phyloP scores from a whole-genome alignment of 2,113 vertebrate genomes.

The Parus major region DNA sequence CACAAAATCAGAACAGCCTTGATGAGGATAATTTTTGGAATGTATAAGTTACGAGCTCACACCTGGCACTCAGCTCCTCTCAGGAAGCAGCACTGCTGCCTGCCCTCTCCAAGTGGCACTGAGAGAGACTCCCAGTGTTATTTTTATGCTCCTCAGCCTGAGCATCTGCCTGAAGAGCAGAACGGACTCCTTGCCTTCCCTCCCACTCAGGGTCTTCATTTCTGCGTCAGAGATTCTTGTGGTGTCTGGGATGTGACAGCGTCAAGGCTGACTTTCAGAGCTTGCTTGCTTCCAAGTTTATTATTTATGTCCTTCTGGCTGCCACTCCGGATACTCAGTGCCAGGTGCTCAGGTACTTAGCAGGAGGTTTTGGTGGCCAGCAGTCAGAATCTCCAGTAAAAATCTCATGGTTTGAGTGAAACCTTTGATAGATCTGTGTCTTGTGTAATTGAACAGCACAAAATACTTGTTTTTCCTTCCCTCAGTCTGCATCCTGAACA shows the following conservation, averaged over 20 bases:
- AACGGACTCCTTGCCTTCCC: neutral
- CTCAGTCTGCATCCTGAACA: neutral
- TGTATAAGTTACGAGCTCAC: neutral
- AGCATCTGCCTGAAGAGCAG: slow-evolving; percentile 8
- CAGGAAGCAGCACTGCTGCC: neutral
- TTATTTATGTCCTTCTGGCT: neutral
- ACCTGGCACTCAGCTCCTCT: slow-evolving; percentile 18
- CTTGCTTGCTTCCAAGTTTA: neutral
- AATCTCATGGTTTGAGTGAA: neutral
- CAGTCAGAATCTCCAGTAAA: neutral
- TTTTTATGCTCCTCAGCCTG: slow-evolving; percentile 8
- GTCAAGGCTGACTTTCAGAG: neutral
- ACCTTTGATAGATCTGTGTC: neutral
- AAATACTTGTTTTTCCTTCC: neutral
- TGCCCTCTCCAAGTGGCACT: neutral
- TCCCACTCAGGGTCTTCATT: neutral
- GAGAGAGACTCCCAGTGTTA: neutral
- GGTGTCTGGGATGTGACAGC: neutral
- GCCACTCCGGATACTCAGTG: neutral
- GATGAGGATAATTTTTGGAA: neutral
- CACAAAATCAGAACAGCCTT: neutral
- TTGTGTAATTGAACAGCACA: neutral
- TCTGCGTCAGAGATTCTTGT: neutral
- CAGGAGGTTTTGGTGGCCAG: neutral
- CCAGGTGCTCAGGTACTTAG: neutral